A percentile compares a stretch with the other conserved stretches of the same genome.
phyloP scores from a whole-genome alignment of 2,113 vertebrate species.

The Microcebus ravelobensis region DNA sequence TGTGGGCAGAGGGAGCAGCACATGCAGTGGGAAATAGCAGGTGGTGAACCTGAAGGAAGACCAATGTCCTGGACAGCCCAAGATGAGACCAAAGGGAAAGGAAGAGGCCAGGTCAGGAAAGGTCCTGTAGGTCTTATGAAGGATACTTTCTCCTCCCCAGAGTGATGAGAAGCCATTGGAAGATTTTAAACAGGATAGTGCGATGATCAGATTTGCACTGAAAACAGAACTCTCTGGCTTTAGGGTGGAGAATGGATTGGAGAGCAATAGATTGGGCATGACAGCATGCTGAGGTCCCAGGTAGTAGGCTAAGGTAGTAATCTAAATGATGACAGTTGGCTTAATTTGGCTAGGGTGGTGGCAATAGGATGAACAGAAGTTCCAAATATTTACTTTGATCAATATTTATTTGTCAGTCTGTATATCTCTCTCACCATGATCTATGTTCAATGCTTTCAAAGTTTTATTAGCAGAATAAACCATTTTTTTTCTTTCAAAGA shows the following conservation, averaged over 20 bases:
- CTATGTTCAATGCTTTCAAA: neutral
- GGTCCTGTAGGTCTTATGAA: neutral
- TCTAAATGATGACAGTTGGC: neutral
- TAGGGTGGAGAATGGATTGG: neutral
- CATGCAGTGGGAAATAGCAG: neutral
- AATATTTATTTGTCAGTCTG: neutral
- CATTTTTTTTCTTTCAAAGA: neutral
- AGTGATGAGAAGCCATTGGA: neutral
- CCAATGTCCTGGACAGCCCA: neutral
- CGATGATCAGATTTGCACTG: neutral
- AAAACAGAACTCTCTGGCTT: neutral
- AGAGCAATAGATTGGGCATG: neutral
- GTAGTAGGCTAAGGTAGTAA: neutral
- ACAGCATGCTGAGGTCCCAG: neutral
- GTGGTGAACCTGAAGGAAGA: neutral
- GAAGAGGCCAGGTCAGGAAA: too few species aligned
- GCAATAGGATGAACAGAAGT: neutral
- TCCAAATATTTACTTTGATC: neutral
- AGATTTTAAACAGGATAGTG: neutral
- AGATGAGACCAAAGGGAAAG: neutral
- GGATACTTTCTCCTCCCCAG: neutral
- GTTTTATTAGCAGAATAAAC: slow-evolving; percentile 10
- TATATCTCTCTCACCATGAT: neutral
- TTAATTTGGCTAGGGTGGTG: neutral
- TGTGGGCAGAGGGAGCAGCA: neutral